Evolutionary conservation across 2,888 invertebrate species (phyloP), one percentile per base, ranked within the genome.

Genomic region (Drosophila quinaria): DNA sequence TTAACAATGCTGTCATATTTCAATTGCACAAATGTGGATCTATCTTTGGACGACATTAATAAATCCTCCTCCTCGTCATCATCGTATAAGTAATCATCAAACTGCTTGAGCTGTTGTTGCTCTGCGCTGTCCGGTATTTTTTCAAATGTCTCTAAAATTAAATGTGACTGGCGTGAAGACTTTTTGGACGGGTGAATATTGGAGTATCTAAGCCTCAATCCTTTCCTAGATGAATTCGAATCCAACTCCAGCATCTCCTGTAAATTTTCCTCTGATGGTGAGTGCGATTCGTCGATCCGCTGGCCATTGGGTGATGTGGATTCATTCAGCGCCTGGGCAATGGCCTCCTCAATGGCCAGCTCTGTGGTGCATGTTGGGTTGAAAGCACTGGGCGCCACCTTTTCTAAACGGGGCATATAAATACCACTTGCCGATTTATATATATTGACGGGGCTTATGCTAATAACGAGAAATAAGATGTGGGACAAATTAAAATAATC

Each of bases 381-480:
- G 8, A 19, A 6, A 0, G 17, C 19, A 1, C 33, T 15, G 1
- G 25, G 13, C 1, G 64, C 37, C 6, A 72, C 1, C 33, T 77
- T 72, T 8, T 61, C 54, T 0, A 72, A 15, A 44, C 54, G 61
- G 19, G 58, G 62, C 64, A 59, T n/a, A 15, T 76, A 77, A 0
- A 72, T 4, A 0, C 35, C 22, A 29, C 61, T 76, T 1, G 52
- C 17, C 9, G 41, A 41, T 39, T 54, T 54, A 4, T 41, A 54
- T 8, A 41, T 54, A 17, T 66, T 70, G 3, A 69, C 42, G 5
- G 76, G 77, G 1, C 42, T 17, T 2, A 68, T 44, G 13, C 75
- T 52, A 29, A 0, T 1, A 13, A 9, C 19, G 13, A 10, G 4
- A 22, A 9, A n/a, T 4, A 10, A 2, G 8, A 13, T 2, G 4